Base-by-base conservation (phyloP, 2,888 invertebrate species). In the Cosmia trapezina region DNA sequence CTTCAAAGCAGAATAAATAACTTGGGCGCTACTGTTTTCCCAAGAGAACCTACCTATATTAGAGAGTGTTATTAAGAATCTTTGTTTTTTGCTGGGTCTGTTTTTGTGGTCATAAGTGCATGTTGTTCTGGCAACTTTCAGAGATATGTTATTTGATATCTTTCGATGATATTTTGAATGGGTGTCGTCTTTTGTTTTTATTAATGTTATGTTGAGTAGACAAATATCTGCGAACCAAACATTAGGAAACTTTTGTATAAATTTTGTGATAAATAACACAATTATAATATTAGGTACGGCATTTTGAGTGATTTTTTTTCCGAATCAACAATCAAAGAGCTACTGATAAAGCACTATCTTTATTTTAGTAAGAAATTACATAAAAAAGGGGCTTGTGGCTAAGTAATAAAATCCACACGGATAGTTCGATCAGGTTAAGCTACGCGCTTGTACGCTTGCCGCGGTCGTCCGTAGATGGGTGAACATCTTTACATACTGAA, bases 1-100 rank as follows among this genome's bases (percentile, higher is more conserved):
- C 86, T 86, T 77, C 83, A 78, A 76, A 74, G 77, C 76, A 85
- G 83, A 86, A 87, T 88, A 89, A 89, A 90, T 90, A 85, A 69
- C 69, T 83, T 71, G 70, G 68, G 72, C 73, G 59, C 75, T 60
- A 75, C 49, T 81, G 79, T 85, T 83, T 82, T 81, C 83, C 72
- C 72, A 74, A 76, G 78, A 76, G 79, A 77, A 72, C 62, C 72
- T 73, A 72, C 62, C 72, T 73, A 73, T 87, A 88, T 83, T 83
- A 86, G 76, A 62, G 72, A 80, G 80, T 76, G 76, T 81, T 88
- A 84, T 83, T 83, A 78, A 73, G 83, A 81, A 78, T 69, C 83
- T 74, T 84, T 86, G 84, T 86, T 84, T 85, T 82, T 73, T 83
- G 61, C 65, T 65, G 61, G 69, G 5, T 54, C 54, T 83, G 80